Evolutionary conservation across 1,140 invertebrate genomes (phyloP).

Genomic region (Odontomachus brunneus): DNA sequence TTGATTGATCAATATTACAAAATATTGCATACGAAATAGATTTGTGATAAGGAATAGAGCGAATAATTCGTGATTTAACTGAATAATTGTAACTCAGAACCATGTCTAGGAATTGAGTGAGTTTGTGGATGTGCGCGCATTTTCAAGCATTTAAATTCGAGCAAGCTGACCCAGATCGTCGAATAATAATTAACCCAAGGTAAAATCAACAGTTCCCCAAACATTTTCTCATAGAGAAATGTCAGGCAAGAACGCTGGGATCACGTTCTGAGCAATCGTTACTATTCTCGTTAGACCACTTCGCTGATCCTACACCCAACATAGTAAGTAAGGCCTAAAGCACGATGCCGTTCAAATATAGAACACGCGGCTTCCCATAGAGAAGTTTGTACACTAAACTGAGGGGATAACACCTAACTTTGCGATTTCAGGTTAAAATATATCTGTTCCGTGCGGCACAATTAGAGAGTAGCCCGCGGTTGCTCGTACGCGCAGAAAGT

Average conservation of each 20-base stretch:
- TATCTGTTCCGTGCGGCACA: constrained; percentile 48
- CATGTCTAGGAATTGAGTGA: background rate
- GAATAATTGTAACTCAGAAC: no score
- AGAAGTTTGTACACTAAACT: constrained; percentile 35
- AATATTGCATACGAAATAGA: no score
- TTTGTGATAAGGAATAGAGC: no score
- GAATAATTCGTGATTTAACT: no score
- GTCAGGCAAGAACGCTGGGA: background rate
- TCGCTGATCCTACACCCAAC: constrained; percentile 5
- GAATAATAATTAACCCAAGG: background rate
- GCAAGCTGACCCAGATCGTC: background rate
- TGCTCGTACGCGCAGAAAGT: constrained; percentile 44
- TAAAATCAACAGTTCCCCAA: background rate
- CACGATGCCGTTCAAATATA: constrained; percentile 36
- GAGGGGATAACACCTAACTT: constrained; percentile 34
- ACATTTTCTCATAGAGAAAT: background rate
- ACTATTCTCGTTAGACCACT: background rate
- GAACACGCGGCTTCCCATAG: constrained; percentile 34
- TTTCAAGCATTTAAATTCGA: background rate
- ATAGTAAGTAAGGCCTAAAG: background rate
- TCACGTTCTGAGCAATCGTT: background rate
- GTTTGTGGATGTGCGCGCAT: background rate
- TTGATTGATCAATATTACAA: no score
- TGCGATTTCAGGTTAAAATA: constrained; percentile 52
- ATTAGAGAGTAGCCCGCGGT: constrained; percentile 38